phyloP scores from a whole-genome alignment of 2,888 invertebrate species.

The Agrochola circellaris region DNA sequence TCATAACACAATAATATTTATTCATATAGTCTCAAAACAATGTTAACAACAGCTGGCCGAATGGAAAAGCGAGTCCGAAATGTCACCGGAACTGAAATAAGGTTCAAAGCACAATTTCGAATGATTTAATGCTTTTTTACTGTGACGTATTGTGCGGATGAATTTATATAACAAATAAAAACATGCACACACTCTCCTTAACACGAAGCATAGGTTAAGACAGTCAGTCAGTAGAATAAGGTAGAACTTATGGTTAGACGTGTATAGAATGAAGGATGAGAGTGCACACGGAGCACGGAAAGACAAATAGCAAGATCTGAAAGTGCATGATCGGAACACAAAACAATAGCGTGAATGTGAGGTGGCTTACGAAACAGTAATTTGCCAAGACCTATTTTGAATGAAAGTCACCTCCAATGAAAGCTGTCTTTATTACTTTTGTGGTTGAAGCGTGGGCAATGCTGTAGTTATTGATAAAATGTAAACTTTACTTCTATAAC shows the following conservation, averaged over 20 bases:
- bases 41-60: constrained; percentile 57
- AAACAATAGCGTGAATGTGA: neutral
- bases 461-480: neutral
- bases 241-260: neutral
- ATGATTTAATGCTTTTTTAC: constrained; percentile 60
- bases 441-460: neutral
- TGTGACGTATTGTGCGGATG: constrained; percentile 46
- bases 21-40: constrained; percentile 51
- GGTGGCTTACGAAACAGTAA: neutral
- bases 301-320: neutral
- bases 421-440: neutral
- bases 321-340: neutral
- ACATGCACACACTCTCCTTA: neutral
- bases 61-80: constrained; percentile 54
- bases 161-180: constrained; percentile 46
- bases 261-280: neutral
- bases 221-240: neutral
- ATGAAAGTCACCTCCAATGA: neutral
- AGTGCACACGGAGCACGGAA: neutral
- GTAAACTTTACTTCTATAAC: neutral
- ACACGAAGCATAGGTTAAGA: neutral
- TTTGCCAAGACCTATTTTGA: neutral
- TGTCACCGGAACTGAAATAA: constrained; percentile 61
- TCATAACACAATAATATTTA: constrained; percentile 68
- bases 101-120: constrained; percentile 64